These are phyloP conservation scores for Calycopis cecrops DNA, from an alignment of 1,140 invertebrate genomes.

Conservation along the genomic window DNA sequence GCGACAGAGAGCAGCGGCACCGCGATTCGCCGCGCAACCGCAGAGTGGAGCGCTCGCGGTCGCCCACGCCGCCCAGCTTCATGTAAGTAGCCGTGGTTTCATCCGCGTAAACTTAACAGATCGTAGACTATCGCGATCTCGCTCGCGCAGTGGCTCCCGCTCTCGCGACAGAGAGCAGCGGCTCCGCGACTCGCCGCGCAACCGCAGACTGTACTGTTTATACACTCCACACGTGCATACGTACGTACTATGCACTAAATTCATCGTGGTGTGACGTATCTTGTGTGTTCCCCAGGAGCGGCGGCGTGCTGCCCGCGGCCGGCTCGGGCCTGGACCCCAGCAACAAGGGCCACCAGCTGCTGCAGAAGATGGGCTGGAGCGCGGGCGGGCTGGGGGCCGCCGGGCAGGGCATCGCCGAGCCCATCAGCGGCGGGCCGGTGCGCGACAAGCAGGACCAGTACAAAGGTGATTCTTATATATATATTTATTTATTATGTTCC, in stretches of 20 bases:
- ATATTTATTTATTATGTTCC: too few relatives aligned
- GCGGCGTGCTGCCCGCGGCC: slow-evolving; percentile 29
- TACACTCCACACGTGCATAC: slow-evolving; percentile 83
- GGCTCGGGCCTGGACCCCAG: slow-evolving; percentile 67
- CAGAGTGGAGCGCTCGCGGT: slow-evolving; percentile 63
- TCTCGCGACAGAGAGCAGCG: slow-evolving; percentile 48
- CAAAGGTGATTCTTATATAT: slow-evolving; percentile 87
- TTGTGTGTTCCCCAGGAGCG: slow-evolving; percentile 25
- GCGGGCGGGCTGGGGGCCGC: slow-evolving; percentile 91
- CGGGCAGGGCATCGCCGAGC: slow-evolving; percentile 96
- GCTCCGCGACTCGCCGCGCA: slow-evolving; percentile 44
- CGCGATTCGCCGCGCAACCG: slow-evolving; percentile 46
- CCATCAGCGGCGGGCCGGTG: slow-evolving; percentile 93
- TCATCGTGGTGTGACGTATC: too few relatives aligned
- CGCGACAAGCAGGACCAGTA: slow-evolving; percentile 94
- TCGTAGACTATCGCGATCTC: slow-evolving; percentile 68
- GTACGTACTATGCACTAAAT: too few relatives aligned
- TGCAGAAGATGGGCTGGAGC: slow-evolving; percentile 97
- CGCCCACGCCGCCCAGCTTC: slow-evolving; percentile 88
- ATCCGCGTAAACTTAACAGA: too few relatives aligned
- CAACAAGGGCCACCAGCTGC: slow-evolving; percentile 96
- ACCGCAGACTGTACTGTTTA: slow-evolving; percentile 47
- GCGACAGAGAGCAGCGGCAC: slow-evolving; percentile 45
- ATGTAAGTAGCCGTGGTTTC: too few relatives aligned
- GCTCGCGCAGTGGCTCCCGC: slow-evolving; percentile 68